Conservation (phyloP, 2,113 vertebrate species). For the Rana temporaria region DNA sequence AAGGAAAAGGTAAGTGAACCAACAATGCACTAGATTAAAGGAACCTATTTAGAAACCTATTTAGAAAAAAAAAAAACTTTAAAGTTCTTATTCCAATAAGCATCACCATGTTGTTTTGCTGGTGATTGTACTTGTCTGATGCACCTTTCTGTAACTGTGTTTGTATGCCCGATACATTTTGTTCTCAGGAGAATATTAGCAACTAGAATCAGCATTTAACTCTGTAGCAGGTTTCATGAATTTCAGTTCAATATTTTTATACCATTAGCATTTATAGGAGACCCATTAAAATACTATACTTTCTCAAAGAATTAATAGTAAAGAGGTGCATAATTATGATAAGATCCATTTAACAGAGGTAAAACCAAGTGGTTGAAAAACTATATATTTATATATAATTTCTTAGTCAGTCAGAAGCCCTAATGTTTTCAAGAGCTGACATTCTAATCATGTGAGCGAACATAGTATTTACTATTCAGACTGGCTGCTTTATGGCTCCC, state of each 20-base stretch:
- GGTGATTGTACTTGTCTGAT: conserved; percentile 21
- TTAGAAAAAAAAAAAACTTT: too few species aligned
- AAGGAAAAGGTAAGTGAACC: too few species aligned
- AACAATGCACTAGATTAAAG: too few species aligned
- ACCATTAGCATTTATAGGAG: neutral
- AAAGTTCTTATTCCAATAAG: conserved; percentile 24
- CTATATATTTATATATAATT: too few species aligned
- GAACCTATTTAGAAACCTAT: too few species aligned
- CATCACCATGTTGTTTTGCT: neutral
- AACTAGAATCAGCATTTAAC: neutral
- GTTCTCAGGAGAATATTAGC: neutral
- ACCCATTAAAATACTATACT: too few species aligned
- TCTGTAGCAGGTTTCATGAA: neutral
- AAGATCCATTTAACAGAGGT: neutral
- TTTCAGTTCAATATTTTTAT: neutral
- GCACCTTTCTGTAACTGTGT: neutral
- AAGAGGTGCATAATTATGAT: neutral
- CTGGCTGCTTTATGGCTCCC: neutral
- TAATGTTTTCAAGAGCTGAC: neutral
- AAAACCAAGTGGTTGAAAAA: neutral
- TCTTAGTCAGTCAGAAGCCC: too few species aligned
- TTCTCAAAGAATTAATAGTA: neutral
- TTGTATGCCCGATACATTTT: neutral
- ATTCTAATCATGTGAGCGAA: conserved; percentile 1
- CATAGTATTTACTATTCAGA: neutral